These are phyloP conservation scores for Tragulus kanchil DNA, from an alignment of 2,113 vertebrate species.

Conservation along the genomic window DNA sequence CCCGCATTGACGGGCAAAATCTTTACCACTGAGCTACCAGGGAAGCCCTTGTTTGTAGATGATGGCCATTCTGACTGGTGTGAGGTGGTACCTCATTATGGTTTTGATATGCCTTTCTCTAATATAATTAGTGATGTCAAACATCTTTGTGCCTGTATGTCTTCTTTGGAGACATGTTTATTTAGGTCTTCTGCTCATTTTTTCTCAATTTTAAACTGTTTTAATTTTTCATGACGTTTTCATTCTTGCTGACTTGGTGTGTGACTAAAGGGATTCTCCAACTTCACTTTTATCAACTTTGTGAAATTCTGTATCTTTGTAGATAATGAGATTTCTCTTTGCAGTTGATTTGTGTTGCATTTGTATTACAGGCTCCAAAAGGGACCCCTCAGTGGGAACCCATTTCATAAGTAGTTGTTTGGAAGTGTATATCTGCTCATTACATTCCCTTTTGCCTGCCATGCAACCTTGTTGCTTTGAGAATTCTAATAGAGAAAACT, in stretches of 20 bases:
- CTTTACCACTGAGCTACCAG: no score
- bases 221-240: neutral
- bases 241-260: neutral
- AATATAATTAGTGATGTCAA: neutral
- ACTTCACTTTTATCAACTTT: neutral
- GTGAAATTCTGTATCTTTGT: neutral
- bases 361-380: neutral
- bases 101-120: neutral
- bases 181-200: neutral
- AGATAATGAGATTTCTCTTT: neutral
- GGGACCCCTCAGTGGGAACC: neutral
- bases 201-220: neutral
- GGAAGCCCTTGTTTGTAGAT: no score
- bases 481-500: neutral
- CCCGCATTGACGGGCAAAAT: no score
- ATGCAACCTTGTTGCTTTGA: neutral
- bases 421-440: neutral
- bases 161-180: neutral
- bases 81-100: neutral
- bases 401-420: neutral
- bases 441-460: neutral
- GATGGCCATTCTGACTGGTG: neutral
- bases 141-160: neutral
- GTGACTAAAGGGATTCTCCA: neutral
- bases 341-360: neutral